Conservation (phyloP, 2,888 invertebrate genomes). For the Labia minor region DNA sequence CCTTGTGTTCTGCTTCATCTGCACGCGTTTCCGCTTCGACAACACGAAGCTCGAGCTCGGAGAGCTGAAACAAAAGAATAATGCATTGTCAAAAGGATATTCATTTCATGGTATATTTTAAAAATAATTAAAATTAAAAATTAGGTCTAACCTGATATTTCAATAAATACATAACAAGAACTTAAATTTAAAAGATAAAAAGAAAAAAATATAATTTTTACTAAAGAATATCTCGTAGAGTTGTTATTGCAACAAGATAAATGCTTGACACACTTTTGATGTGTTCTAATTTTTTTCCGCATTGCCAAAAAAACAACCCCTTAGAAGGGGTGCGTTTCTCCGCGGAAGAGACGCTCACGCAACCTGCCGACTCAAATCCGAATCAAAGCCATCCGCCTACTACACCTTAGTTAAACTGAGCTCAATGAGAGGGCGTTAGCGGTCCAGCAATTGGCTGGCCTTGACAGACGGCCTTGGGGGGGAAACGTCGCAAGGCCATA, state of each 20-base stretch:
- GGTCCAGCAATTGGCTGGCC: not conserved
- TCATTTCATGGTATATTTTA: too few species aligned
- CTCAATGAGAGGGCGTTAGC: not conserved
- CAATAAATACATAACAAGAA: not conserved
- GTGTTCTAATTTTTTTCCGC: not conserved
- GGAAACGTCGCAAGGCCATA: not conserved
- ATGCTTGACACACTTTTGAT: not conserved
- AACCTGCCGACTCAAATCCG: not conserved
- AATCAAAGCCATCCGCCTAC: not conserved
- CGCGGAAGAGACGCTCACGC: not conserved
- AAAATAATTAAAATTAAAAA: too few species aligned
- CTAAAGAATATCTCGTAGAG: not conserved
- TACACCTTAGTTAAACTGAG: not conserved
- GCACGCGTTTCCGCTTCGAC: conserved; percentile 86
- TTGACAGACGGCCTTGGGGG: not conserved
- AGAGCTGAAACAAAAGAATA: conserved; percentile 60
- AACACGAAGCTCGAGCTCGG: conserved; percentile 86
- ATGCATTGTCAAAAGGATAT: too few species aligned
- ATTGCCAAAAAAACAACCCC: conserved; percentile 6
- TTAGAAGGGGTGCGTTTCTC: not conserved
- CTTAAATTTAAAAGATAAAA: not conserved
- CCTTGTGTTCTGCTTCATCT: conserved; percentile 91
- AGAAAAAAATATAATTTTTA: not conserved
- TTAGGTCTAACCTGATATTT: not conserved
- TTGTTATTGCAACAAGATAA: not conserved